phyloP scores from a whole-genome alignment of 2,888 invertebrate species.

The Mesorhabditis sp. region DNA sequence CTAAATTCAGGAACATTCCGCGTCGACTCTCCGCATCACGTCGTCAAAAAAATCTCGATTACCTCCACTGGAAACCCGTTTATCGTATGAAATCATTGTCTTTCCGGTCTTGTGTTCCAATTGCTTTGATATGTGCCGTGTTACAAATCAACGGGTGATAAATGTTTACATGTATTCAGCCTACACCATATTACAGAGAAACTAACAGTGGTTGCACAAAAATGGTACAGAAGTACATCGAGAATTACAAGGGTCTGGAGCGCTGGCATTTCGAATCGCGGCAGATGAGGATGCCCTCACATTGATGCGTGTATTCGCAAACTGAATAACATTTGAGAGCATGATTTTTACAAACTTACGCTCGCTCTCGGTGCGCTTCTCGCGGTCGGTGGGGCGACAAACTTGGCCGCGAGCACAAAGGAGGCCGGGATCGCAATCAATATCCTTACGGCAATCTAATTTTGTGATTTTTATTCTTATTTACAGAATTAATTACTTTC shows the following conservation, averaged over 20 bases:
- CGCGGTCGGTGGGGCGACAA: neutral
- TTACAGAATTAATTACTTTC: neutral
- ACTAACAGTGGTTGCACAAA: too few species aligned
- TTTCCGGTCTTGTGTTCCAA: too few species aligned
- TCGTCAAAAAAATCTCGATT: constrained; percentile 6
- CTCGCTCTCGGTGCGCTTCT: neutral
- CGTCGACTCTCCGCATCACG: constrained; percentile 2
- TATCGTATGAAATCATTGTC: neutral
- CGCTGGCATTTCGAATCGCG: neutral
- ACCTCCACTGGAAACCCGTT: neutral
- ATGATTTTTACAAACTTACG: neutral
- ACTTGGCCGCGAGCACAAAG: neutral
- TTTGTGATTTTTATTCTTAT: neutral
- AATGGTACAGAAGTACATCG: too few species aligned
- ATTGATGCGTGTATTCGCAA: neutral
- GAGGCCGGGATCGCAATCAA: neutral
- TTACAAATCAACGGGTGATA: too few species aligned
- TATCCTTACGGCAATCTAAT: neutral
- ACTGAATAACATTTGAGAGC: neutral
- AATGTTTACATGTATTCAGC: too few species aligned
- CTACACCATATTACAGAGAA: too few species aligned
- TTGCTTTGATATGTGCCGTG: too few species aligned
- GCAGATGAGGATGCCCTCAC: neutral
- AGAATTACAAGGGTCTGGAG: too few species aligned
- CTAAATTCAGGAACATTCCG: neutral